phyloP scores from a whole-genome alignment of 2,113 vertebrate species.

The Ginglymostoma cirratum region DNA sequence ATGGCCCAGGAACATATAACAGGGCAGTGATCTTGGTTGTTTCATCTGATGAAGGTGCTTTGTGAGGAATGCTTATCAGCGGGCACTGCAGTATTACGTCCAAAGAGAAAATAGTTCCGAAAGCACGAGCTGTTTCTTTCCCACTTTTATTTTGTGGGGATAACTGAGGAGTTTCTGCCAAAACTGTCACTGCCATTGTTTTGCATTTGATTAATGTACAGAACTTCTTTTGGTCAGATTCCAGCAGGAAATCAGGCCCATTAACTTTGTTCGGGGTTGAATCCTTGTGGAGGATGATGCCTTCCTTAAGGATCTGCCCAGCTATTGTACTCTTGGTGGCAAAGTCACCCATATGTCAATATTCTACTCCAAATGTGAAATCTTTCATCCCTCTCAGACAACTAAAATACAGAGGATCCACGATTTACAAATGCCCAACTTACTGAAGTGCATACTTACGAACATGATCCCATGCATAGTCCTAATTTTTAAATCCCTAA shows the following conservation, averaged over 20 bases:
- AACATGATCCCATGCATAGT: too few relatives aligned
- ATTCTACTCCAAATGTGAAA: neutral
- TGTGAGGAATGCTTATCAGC: neutral
- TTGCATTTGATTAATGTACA: neutral
- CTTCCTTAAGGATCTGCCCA: slow-evolving; percentile 2
- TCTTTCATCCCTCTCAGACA: neutral
- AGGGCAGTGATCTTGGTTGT: neutral
- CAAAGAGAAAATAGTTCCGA: neutral
- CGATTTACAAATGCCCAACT: too few relatives aligned
- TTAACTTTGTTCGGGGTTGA: neutral
- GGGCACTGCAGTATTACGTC: neutral
- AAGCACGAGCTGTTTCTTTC: neutral
- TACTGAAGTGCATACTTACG: too few relatives aligned
- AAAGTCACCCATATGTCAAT: neutral
- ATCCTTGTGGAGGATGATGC: neutral
- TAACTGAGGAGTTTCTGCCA: neutral
- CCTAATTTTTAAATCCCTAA: too few relatives aligned
- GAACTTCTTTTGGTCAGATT: neutral
- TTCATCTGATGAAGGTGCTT: neutral
- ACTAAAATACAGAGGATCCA: neutral
- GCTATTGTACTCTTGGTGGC: neutral
- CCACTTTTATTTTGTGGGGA: neutral
- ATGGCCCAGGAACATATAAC: neutral
- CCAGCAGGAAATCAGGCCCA: neutral
- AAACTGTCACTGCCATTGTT: neutral